These are phyloP conservation scores for Netelia melanura DNA, from an alignment of 2,888 invertebrate genomes.

Conservation along the genomic window DNA sequence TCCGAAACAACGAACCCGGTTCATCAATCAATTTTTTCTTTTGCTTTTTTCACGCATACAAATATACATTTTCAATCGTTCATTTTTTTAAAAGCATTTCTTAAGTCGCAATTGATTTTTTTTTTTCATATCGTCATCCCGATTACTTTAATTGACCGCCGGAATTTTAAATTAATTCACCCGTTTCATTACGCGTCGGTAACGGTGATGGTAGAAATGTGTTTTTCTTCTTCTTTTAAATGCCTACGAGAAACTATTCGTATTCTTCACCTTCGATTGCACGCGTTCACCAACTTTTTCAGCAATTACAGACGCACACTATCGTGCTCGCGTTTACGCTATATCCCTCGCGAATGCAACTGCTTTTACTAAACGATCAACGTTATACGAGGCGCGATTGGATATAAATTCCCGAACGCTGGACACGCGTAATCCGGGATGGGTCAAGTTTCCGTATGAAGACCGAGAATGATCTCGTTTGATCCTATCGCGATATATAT, in stretches of 20 bases:
- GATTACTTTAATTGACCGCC: background rate
- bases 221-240: conserved; percentile 34
- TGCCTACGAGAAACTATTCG: conserved; percentile 41
- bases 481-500: conserved; percentile 26
- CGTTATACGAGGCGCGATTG: conserved; percentile 40
- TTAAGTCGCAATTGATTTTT: background rate
- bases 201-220: conserved; percentile 14
- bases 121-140: background rate
- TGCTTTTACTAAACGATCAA: conserved; percentile 54
- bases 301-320: conserved; percentile 20
- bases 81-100: background rate
- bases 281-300: conserved; percentile 20
- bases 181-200: background rate
- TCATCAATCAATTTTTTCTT: conserved; percentile 5
- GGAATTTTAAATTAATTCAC: conserved; percentile 37
- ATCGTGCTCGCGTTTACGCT: conserved; percentile 14
- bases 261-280: conserved; percentile 59
- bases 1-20: background rate
- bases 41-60: background rate
- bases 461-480: conserved; percentile 64
- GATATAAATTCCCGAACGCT: conserved; percentile 60
- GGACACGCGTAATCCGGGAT: conserved; percentile 62
- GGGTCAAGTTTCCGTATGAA: conserved; percentile 69
- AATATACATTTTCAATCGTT: background rate
- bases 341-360: conserved; percentile 28